phyloP scores from a whole-genome alignment of 2,888 invertebrate genomes.

The Omphaloscelis lunosa region DNA sequence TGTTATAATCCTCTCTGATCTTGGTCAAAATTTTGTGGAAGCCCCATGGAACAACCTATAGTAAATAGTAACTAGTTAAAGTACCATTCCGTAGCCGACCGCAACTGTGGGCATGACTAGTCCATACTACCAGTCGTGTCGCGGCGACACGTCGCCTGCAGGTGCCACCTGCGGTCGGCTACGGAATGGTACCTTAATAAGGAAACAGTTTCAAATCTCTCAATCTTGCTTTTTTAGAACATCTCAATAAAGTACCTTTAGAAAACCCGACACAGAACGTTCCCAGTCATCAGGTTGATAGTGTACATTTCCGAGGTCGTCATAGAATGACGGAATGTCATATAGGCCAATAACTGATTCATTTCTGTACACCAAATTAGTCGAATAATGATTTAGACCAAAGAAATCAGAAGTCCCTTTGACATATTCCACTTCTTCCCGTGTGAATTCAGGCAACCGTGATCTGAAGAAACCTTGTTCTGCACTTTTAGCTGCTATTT shows the following conservation, averaged over 20 bases:
- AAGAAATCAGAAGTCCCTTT: conserved; percentile 92
- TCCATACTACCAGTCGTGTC: too few relatives aligned
- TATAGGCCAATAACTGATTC: conserved; percentile 64
- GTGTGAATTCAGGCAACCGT: conserved; percentile 90
- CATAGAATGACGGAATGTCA: conserved; percentile 68
- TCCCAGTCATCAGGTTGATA: conserved; percentile 50
- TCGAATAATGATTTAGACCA: conserved; percentile 93
- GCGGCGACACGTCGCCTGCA: too few relatives aligned
- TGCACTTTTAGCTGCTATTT: conserved; percentile 89
- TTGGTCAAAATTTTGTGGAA: conserved; percentile 89
- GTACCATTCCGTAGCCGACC: too few relatives aligned
- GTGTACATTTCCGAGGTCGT: conserved; percentile 68
- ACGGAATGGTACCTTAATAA: too few relatives aligned
- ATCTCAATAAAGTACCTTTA: conserved; percentile 4
- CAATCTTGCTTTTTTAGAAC: too few relatives aligned
- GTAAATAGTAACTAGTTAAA: not conserved
- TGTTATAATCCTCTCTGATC: conserved; percentile 84
- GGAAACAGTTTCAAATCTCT: too few relatives aligned
- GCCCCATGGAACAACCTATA: conserved; percentile 88
- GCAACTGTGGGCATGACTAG: too few relatives aligned
- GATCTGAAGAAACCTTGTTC: conserved; percentile 90
- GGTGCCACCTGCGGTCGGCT: too few relatives aligned
- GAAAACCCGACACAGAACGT: conserved; percentile 22
- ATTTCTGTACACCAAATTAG: conserved; percentile 81
- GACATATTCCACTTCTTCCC: conserved; percentile 91